phyloP scores from a whole-genome alignment of 2,888 invertebrate species.

The Unio pictorum region DNA sequence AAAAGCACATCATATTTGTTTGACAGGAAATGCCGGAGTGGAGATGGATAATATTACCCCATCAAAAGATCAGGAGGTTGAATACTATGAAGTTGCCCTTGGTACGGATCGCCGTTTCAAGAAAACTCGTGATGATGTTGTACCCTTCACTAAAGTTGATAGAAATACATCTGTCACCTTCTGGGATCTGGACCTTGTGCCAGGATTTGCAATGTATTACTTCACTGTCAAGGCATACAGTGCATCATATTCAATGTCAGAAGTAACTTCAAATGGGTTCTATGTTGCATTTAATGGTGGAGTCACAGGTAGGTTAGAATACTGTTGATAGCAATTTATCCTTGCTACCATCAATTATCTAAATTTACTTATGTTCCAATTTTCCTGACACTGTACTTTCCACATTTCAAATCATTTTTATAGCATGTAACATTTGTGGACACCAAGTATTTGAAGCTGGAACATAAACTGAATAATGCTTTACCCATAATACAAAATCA shows the following conservation, averaged over 20 bases:
- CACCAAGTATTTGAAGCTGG: no score
- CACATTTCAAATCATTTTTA: no score
- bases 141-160: slow-evolving; percentile 49
- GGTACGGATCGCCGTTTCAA: slow-evolving; percentile 53
- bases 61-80: slow-evolving; percentile 37
- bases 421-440: background rate
- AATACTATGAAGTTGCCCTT: slow-evolving; percentile 48
- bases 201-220: slow-evolving; percentile 44
- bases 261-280: slow-evolving; percentile 52
- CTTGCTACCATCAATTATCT: no score
- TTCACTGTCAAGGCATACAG: slow-evolving; percentile 53
- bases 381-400: no score
- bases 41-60: slow-evolving; percentile 15
- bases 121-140: slow-evolving; percentile 46
- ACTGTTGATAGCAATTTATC: no score
- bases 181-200: slow-evolving; percentile 39
- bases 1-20: no score
- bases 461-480: no score
- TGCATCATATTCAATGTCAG: slow-evolving; percentile 36
- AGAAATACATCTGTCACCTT: slow-evolving; percentile 48
- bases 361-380: no score
- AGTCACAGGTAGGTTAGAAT: slow-evolving; percentile 29
- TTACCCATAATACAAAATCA: no score
- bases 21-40: slow-evolving; percentile 34
- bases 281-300: slow-evolving; percentile 45